Evolutionary conservation across 2,797 vertebrate species (phyloP).

Genomic region (Acanthiza pusilla): DNA sequence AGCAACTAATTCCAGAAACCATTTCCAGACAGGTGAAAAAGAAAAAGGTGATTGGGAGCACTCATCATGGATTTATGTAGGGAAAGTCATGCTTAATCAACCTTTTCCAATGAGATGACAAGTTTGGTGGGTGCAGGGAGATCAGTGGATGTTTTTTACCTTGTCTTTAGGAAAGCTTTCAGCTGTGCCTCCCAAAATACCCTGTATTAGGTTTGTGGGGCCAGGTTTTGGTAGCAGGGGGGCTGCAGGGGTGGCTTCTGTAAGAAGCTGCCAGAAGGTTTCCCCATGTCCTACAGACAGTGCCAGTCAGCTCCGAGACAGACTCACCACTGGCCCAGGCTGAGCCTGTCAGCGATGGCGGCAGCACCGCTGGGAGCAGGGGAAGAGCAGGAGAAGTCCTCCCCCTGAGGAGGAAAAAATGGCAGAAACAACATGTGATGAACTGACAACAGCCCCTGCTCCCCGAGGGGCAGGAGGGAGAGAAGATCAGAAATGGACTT

Average conservation of each 20-base stretch:
- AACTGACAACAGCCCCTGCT: not conserved
- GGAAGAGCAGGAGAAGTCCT: not conserved
- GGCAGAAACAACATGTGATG: not conserved
- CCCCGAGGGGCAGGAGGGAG: not conserved
- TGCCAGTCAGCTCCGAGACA: not conserved
- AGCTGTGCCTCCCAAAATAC: rapidly evolving
- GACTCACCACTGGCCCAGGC: no score
- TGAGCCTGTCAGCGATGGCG: rapidly evolving
- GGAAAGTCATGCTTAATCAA: not conserved
- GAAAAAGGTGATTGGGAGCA: not conserved
- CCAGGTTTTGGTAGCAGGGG: not conserved
- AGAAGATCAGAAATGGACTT: not conserved
- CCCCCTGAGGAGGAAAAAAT: not conserved
- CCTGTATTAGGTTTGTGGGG: not conserved
- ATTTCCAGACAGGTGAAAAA: not conserved
- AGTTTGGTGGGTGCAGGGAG: not conserved
- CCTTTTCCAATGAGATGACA: not conserved
- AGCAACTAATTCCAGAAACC: not conserved
- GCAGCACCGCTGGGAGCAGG: not conserved
- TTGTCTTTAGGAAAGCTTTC: not conserved
- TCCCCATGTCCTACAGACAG: not conserved
- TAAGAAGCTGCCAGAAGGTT: not conserved
- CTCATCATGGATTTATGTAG: not conserved
- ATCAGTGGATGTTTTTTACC: not conserved
- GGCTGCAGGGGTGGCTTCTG: not conserved